phyloP scores from a whole-genome alignment of 2,888 invertebrate genomes.

The Myopa testacea region DNA sequence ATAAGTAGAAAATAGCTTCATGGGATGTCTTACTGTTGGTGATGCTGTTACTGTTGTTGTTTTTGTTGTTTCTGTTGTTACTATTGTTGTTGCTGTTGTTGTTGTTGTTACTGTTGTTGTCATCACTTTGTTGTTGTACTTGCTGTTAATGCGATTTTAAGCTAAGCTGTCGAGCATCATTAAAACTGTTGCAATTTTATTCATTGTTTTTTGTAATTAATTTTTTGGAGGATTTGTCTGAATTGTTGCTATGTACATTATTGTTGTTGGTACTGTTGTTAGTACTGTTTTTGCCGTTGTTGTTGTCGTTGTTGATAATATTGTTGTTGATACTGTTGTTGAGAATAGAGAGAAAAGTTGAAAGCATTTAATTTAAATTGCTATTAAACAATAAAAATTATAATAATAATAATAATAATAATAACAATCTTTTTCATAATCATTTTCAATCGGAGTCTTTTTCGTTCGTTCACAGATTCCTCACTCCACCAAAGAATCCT shows the following conservation, averaged over 20 bases:
- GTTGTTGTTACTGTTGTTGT: conserved; percentile 9
- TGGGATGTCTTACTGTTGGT: conserved; percentile 10
- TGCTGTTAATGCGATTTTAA: conserved; percentile 38
- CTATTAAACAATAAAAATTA: too few species aligned
- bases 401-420: not conserved
- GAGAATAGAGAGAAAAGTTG: too few species aligned
- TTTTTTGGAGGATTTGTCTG: conserved; percentile 12
- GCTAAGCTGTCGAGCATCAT: conserved; percentile 33
- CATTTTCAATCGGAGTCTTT: not conserved
- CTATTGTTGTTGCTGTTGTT: not conserved
- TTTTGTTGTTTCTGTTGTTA: conserved; percentile 13
- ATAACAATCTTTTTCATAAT: not conserved
- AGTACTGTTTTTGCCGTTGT: not conserved
- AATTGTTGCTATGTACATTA: not conserved
- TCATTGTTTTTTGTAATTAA: conserved; percentile 7
- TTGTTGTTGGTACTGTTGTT: conserved; percentile 7
- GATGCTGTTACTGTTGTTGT: conserved; percentile 7
- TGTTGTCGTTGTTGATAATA: not conserved
- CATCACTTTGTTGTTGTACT: conserved; percentile 18
- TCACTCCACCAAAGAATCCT: too few species aligned
- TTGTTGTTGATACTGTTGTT: not conserved
- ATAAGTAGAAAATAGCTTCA: conserved; percentile 38
- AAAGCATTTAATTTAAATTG: too few species aligned
- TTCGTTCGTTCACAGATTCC: too few species aligned
- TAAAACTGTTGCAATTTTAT: conserved; percentile 18